Percentiles rank a stretch among this genome's conserved stretches.
Evolutionary conservation across 2,888 invertebrate genomes (phyloP).

Genomic region (Oscheius sp.): DNA sequence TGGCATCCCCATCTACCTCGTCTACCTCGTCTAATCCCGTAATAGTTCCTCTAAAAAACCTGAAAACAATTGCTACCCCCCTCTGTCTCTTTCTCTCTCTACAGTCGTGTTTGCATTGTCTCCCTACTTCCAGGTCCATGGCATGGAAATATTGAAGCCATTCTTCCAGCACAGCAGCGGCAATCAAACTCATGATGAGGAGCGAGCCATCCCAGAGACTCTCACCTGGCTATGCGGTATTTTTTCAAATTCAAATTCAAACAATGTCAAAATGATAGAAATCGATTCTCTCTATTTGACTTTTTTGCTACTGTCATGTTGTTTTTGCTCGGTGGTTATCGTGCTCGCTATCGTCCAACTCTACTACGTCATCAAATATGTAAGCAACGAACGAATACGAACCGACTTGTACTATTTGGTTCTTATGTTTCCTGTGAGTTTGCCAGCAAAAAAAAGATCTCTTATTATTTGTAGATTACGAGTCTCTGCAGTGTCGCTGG

Average conservation of each 20-base stretch:
- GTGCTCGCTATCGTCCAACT: constrained; percentile 58
- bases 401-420: constrained; percentile 66
- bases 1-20: not conserved
- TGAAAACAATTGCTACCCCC: too few species aligned
- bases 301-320: constrained; percentile 51
- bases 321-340: constrained; percentile 56
- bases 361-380: constrained; percentile 63
- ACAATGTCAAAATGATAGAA: constrained; percentile 45
- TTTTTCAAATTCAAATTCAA: too few species aligned
- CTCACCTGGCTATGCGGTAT: constrained; percentile 34
- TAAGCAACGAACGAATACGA: constrained; percentile 65
- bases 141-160: constrained; percentile 51
- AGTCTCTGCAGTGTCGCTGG: constrained; percentile 62
- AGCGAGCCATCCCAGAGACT: constrained; percentile 38
- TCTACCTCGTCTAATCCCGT: too few species aligned
- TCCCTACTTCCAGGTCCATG: constrained; percentile 16
- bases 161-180: constrained; percentile 40
- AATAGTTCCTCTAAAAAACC: too few species aligned
- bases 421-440: constrained; percentile 66
- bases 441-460: too few species aligned
- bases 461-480: constrained; percentile 51
- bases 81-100: too few species aligned
- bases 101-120: not conserved
- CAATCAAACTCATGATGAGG: constrained; percentile 21
- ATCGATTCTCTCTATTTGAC: constrained; percentile 58